phyloP scores from a whole-genome alignment of 2,113 vertebrate genomes.

The Elephantulus edwardii region DNA sequence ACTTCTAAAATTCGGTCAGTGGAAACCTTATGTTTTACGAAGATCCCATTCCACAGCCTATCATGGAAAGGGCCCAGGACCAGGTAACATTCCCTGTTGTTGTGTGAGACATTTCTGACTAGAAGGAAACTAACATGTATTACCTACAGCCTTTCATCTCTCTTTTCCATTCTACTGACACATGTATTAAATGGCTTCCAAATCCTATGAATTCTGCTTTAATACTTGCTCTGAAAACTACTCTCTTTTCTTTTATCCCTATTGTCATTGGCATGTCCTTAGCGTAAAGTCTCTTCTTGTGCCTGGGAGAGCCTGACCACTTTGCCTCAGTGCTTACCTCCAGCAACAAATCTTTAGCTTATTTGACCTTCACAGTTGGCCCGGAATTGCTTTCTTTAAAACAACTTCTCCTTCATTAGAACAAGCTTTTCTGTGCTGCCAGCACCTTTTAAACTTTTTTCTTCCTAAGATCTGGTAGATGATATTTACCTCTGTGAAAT shows the following conservation, averaged over 20 bases:
- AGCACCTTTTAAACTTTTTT: background rate
- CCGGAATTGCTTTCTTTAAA: slow-evolving; percentile 3
- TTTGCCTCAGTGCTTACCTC: background rate
- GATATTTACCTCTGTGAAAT: slow-evolving; percentile 16
- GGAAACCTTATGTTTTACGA: background rate
- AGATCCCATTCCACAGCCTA: background rate
- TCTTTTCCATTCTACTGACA: background rate
- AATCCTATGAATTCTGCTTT: slow-evolving; percentile 24
- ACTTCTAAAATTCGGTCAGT: background rate
- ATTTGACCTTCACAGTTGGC: background rate
- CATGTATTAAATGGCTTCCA: background rate
- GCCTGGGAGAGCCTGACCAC: background rate
- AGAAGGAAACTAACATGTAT: background rate
- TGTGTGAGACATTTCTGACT: background rate
- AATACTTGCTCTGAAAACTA: background rate
- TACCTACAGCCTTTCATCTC: background rate
- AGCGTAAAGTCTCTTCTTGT: background rate
- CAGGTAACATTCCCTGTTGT: background rate
- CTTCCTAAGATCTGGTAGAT: background rate
- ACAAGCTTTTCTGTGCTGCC: background rate
- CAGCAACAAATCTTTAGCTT: background rate
- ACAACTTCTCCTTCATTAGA: background rate
- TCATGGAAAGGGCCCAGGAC: background rate
- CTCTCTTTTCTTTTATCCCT: background rate
- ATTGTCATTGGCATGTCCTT: background rate